These are phyloP conservation scores for Potamarius usumacintae DNA, from an alignment of 2,113 vertebrate genomes.

Conservation along the genomic window DNA sequence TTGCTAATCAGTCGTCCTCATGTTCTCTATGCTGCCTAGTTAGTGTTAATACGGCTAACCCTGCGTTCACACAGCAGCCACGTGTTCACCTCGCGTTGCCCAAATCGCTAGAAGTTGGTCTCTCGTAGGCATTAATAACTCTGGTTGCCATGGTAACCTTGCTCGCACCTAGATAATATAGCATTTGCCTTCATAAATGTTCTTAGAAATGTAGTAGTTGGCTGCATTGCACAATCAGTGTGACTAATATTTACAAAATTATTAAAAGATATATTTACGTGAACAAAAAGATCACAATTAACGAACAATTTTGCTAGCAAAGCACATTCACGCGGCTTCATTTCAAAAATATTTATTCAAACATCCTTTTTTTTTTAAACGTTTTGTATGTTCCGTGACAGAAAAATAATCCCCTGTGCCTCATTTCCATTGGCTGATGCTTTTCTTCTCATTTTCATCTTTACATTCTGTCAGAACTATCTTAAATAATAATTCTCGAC, in stretches of 20 bases:
- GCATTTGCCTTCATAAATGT: neutral
- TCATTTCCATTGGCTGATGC: neutral
- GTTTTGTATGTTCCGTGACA: neutral
- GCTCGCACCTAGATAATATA: neutral
- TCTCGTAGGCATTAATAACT: neutral
- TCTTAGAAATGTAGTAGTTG: neutral
- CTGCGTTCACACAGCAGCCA: slow-evolving; percentile 7
- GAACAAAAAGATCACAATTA: neutral
- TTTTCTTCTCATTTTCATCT: neutral
- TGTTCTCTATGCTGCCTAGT: neutral
- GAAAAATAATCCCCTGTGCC: neutral
- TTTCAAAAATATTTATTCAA: neutral
- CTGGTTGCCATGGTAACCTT: neutral
- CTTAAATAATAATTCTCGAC: neutral
- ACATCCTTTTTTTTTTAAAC: neutral
- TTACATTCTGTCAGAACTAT: neutral
- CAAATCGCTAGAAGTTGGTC: too few relatives aligned
- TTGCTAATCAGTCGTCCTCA: neutral
- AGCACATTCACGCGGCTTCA: neutral
- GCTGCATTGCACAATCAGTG: neutral
- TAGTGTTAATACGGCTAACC: neutral
- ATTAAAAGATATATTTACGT: neutral
- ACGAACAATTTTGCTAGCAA: neutral
- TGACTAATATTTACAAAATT: neutral
- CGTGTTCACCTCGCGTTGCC: neutral